Conservation (phyloP, 2,797 vertebrate species). For the Sciurus vulgaris region DNA sequence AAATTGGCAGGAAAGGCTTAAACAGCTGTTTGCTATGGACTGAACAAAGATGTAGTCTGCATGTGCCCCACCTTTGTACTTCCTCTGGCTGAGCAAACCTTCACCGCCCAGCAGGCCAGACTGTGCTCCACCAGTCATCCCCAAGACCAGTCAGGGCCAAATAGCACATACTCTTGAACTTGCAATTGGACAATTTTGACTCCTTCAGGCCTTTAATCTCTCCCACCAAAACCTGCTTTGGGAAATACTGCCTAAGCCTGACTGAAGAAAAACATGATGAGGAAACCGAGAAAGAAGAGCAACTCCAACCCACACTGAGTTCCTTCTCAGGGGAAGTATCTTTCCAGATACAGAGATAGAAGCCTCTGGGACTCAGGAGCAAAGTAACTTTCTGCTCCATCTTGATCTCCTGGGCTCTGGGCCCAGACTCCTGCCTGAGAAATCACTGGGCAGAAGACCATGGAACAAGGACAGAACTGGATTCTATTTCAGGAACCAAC, state of each 20-base stretch:
- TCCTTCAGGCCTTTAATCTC: background rate
- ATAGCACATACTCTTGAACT: background rate
- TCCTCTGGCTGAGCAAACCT: background rate
- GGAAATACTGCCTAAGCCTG: background rate
- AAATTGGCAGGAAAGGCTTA: background rate
- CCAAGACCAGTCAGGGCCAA: background rate
- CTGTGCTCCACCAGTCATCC: background rate
- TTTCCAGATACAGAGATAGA: background rate
- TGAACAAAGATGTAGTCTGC: background rate
- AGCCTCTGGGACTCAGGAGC: background rate
- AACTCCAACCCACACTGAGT: background rate
- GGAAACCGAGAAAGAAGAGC: background rate
- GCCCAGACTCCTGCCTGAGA: background rate
- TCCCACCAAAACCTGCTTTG: background rate
- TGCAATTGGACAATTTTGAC: background rate
- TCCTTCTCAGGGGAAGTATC: background rate
- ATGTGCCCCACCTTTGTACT: background rate
- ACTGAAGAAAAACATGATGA: background rate
- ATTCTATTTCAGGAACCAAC: conserved; percentile 61
- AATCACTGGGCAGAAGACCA: background rate
- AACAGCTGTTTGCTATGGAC: background rate
- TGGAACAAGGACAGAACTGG: background rate
- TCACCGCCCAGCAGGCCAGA: background rate
- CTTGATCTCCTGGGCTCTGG: background rate
- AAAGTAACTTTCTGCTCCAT: background rate